These are phyloP conservation scores for Dicyrtomina minuta DNA, from an alignment of 2,888 invertebrate species.

Conservation along the genomic window DNA sequence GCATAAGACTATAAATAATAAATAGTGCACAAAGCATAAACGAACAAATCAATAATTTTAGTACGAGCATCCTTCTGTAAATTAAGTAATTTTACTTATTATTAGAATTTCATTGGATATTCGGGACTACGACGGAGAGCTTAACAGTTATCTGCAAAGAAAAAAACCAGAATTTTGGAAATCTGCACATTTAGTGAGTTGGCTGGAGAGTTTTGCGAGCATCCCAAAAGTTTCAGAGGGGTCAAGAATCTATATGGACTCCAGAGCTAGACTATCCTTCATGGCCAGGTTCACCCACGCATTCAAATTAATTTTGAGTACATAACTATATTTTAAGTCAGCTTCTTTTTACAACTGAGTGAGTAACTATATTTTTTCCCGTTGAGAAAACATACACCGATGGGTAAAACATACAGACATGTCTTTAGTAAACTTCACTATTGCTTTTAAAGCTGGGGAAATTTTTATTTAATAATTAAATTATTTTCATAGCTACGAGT, in stretches of 20 bases:
- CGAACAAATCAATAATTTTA: too few species aligned
- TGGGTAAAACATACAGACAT: too few species aligned
- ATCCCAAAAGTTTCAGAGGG: slow-evolving; percentile 38
- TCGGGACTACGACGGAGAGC: slow-evolving; percentile 36
- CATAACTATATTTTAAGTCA: neutral
- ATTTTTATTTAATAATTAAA: too few species aligned
- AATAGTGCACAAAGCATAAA: too few species aligned
- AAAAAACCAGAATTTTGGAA: slow-evolving; percentile 15
- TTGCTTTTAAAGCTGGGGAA: neutral
- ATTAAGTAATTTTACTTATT: too few species aligned
- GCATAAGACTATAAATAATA: too few species aligned
- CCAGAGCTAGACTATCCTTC: slow-evolving; percentile 29
- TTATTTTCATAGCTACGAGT: slow-evolving; percentile 31
- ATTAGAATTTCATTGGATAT: slow-evolving; percentile 22
- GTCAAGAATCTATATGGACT: slow-evolving; percentile 39
- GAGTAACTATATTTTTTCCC: too few species aligned
- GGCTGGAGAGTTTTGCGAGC: slow-evolving; percentile 8
- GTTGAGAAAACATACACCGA: too few species aligned
- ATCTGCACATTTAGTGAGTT: slow-evolving; percentile 23
- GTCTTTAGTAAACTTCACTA: neutral
- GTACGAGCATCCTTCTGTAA: too few species aligned
- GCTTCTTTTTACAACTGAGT: too few species aligned
- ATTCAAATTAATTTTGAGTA: too few species aligned
- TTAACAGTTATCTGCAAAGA: slow-evolving; percentile 28
- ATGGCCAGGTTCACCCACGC: slow-evolving; percentile 32